Evolutionary conservation across 2,888 invertebrate species (phyloP), one percentile per base, ranked within the genome.

Genomic region (Hirtodrosophila alboralis): DNA sequence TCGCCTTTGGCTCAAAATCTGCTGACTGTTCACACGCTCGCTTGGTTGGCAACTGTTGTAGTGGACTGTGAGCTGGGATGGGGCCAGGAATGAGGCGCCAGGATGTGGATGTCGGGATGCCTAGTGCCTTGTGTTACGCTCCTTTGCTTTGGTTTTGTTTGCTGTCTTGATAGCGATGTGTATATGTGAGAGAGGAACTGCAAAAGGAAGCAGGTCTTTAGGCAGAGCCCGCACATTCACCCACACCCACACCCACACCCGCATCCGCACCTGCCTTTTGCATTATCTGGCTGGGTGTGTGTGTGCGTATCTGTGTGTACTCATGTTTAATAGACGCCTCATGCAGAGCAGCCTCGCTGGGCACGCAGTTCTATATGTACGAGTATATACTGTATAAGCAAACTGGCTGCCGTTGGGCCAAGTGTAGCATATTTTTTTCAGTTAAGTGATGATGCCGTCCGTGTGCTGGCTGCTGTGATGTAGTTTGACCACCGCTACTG

Each of bases 1-100:
- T 60, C 57, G 79, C 83, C 77, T 68, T 74, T 66, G 75, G 75
- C 75, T 63, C 53, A 31, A 75, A 75, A 75, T 69, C 75, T 75
- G 76, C 75, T 75, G 75, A 75, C 76, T 75, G 76, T 75, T 75
- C 72, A 73, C 79, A 73, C 66, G 73, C 62, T 66, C 61, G 59
- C 69, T 68, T 63, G 60, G 64, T 52, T 51, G 53, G 40, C 53
- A 10, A 34, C 23, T 34, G 23, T 21, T 14, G 49, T 2, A 23
- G 23, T 4, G 18, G 18, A 4, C 6, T 0, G 23, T 6, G 23
- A 6, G 33, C 30, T 28, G 47, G 49, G 38, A 58, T 51, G 43
- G 10, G 23, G 40, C 28, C 37, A 8, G 1, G 26, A 14, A 5
- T 28, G 16, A 4, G 18, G 18, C 5, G 18, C 18, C 18, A 4